Evolutionary conservation across 1,140 invertebrate species (phyloP).

Genomic region (Triops longicaudatus): DNA sequence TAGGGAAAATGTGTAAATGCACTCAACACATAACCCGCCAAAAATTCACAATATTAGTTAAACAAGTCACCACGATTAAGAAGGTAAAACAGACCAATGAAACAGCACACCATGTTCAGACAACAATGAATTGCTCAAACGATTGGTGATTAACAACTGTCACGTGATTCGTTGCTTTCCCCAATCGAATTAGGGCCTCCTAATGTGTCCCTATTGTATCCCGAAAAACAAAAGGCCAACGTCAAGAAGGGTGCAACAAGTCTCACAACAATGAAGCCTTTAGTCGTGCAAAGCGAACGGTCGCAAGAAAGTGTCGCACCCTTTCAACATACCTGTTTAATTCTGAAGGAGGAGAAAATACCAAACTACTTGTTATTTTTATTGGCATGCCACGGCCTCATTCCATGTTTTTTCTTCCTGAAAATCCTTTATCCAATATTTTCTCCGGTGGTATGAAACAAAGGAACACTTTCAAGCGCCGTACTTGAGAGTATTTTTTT

Average conservation of each 20-base stretch:
- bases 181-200: conserved; percentile 2
- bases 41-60: too few relatives aligned
- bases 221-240: background rate
- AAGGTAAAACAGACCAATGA: background rate
- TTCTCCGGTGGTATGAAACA: background rate
- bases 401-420: background rate
- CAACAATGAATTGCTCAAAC: background rate
- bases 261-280: background rate
- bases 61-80: too few relatives aligned
- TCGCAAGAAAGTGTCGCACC: background rate
- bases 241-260: background rate
- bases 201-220: background rate
- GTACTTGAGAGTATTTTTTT: background rate
- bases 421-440: background rate
- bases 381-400: background rate
- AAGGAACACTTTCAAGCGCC: background rate
- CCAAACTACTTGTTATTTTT: background rate
- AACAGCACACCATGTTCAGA: background rate
- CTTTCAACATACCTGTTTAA: conserved; percentile 1
- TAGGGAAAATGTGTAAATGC: background rate
- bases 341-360: background rate
- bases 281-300: background rate
- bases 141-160: background rate
- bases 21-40: background rate
- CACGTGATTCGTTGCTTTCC: background rate